Evolutionary conservation across 2,888 invertebrate species (phyloP), one percentile per base, ranked within the genome.

Genomic region (Caenorhabditis doughertyi): DNA sequence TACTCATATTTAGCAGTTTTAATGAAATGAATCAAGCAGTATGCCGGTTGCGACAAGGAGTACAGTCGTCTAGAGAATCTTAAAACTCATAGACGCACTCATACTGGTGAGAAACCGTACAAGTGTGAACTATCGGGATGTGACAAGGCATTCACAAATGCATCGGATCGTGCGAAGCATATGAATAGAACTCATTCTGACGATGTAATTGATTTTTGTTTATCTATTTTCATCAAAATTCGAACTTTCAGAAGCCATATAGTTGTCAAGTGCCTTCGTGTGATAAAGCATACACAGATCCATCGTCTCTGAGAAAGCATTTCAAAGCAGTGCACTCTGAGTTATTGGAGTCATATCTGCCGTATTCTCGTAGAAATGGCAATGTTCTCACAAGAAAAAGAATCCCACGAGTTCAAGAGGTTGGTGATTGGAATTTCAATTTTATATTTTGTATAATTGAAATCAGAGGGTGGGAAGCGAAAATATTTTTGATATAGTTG

Each of bases 121-220:
- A 16, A 44, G 9, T 99, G 99, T 92, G 98, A 98, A 92, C 97
- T 96, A 92, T 97, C 97, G n/a, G 97, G 97, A 0, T 99, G 99
- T 92, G 95, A 96, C 25, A 99, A 99, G 92, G 97, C 98, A 0
- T 99, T 99, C 93, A 98, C 97, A 91, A 99, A 99, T 92, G 99
- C 99, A 0, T 98, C 97, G 7, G 99, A 99, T 92, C 94, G 99
- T 79, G 98, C 99, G 0, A 99, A 99, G 92, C 99, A 99, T 93
- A 98, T 98, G 93, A 99, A 98, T 92, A 94, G 99, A 87, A 99
- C 98, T 0, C 99, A 99, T 92, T 98, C 98, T 84, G 98, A 97
- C 93, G 97, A 97, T 95, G 98, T 98, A 60, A 47, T 47, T 47
- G 8, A 11, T 3, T 13, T 42, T 42, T 7, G 16, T 42, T 9